Evolutionary conservation across 2,797 vertebrate species (phyloP), one percentile per base, ranked within the genome.

Genomic region (Leucoraja ocellata): DNA sequence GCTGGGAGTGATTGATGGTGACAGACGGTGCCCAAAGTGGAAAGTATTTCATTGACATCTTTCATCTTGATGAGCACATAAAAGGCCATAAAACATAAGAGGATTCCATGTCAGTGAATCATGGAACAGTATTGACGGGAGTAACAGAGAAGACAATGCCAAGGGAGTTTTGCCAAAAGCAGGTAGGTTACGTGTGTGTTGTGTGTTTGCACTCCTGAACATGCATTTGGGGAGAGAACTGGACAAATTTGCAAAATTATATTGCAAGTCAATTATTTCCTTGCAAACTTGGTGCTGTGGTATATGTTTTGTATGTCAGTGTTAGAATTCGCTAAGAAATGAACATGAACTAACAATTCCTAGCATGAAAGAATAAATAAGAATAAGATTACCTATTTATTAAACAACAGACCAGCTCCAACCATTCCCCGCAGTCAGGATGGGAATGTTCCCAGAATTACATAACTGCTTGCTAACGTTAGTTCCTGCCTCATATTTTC

Each of bases 121-220:
- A 88, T 88, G 84, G 84, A 88, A 88, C 36, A 88, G 61, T 32
- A 88, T 88, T 88, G 84, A 88, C 84, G n/a, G 83, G n/a, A n/a
- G 14, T 68, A 88, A 68, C 36, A 63, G 84, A 88, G 84, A 88
- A 65, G n/a, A 21, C 84, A 88, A 36, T 88, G 61, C n/a, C 61
- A 21, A 88, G n/a, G 84, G 61, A 88, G 10, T 68, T 63, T 88
- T 88, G 61, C 84, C 84, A 88, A 68, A 88, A 88, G 61, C 84
- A 88, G n/a, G 84, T 88, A 68, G 61, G 6, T 16, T 68, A 28
- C 32, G 21, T 83, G 21, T 58, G 25, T 84, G 54, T 25, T 84
- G 25, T n/a, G 10, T 84, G 54, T 84, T 73, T 21, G 23, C 25
- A 2, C 83, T 63, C 61, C 14, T 21, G 83, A 61, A 63, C 83